Evolutionary conservation across 2,888 invertebrate species (phyloP), one percentile per base, ranked within the genome.

Genomic region (Bombylius major): DNA sequence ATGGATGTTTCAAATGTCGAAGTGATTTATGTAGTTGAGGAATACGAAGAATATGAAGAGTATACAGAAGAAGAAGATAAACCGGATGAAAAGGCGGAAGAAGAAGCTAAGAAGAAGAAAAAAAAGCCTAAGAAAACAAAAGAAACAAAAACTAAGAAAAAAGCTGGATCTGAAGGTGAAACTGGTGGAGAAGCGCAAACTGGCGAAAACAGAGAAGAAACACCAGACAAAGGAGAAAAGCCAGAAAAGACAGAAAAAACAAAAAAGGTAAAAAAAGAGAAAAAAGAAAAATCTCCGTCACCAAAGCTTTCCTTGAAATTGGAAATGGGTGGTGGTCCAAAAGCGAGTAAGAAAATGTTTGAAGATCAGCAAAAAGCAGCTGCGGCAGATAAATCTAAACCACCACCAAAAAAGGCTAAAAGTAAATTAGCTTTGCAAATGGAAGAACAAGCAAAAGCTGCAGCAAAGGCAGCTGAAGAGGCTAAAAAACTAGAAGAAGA

Each of bases 1-100:
- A 75, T 75, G 75, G 74, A 75, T 62, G 70, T 75, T 53, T 75
- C 74, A 46, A 74, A 73, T 65, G 72, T 73, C 64, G 74, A 73
- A 69, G 72, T 73, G 64, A 73, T 73, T 53, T 74, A 74, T 61
- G 70, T 73, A 39, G 73, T 74, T 32, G 74, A 75, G 58, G 73
- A 74, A 58, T 72, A 73, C 58, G 71, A 72, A 56, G 66, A 67
- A 53, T 67, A 69, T 50, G 69, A 69, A 58, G 67, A 70, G 53
- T 67, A 70, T 57, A 56, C 61, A 51, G 63, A 63, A 54, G 59
- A 64, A 56, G 68, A 72, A 50, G 67, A 64, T 11, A 58, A 55
- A 33, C 56, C 58, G 47, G 51, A 58, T 13, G 60, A 56, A 13
- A 61, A 61, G 56, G 59, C 62, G 48, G 59, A 66, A 44, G 64